These are phyloP conservation scores for Proctacanthus coquilletti DNA, from an alignment of 1,140 invertebrate genomes.

Conservation along the genomic window DNA sequence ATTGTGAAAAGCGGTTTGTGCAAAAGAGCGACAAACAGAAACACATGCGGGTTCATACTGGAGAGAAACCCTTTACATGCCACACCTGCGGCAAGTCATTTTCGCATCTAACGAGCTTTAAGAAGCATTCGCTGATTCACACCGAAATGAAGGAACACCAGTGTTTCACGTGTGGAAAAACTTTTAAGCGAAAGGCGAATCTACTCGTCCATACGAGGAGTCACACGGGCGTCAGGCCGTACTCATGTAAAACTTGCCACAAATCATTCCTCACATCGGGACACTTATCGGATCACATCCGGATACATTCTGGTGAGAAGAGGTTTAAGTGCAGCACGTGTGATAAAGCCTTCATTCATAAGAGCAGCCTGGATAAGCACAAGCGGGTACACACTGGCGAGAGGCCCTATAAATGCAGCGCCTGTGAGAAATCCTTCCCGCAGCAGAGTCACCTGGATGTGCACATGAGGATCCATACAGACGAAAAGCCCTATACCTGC, in stretches of 20 bases:
- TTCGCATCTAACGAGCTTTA: slow-evolving; percentile 34
- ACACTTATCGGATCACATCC: neutral
- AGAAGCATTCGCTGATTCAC: neutral
- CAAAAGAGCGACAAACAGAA: neutral
- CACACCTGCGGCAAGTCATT: slow-evolving; percentile 52
- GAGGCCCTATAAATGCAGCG: slow-evolving; percentile 9
- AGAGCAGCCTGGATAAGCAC: slow-evolving; percentile 39
- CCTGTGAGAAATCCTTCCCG: slow-evolving; percentile 8
- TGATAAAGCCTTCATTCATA: slow-evolving; percentile 49
- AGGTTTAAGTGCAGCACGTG: slow-evolving; percentile 55
- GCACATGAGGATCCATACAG: slow-evolving; percentile 8
- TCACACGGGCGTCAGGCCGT: neutral
- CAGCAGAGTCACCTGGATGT: slow-evolving; percentile 7
- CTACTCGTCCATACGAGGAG: neutral
- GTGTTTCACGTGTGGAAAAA: neutral
- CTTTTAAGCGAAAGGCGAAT: neutral
- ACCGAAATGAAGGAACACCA: neutral
- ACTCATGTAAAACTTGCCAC: neutral
- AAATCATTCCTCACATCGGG: neutral
- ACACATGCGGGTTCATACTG: slow-evolving; percentile 65
- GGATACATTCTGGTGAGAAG: slow-evolving; percentile 37
- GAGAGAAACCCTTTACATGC: slow-evolving; percentile 63
- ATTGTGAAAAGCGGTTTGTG: neutral
- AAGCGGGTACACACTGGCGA: slow-evolving; percentile 24
- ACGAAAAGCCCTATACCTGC: slow-evolving; percentile 11